Conservation (phyloP, 2,113 vertebrate genomes). For the Trematocara variabile region DNA sequence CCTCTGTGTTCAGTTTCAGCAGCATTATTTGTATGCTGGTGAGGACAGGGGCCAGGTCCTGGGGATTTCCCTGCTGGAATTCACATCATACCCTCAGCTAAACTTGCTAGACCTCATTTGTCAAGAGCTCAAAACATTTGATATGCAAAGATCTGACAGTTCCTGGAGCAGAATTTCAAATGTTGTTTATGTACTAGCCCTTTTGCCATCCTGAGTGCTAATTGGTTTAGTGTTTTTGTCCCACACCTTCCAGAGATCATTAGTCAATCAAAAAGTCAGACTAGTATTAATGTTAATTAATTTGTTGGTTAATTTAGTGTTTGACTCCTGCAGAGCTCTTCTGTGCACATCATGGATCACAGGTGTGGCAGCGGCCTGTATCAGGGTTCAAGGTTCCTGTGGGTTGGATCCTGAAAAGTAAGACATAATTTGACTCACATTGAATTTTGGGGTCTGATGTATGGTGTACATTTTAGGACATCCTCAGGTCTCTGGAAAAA, state of each 20-base stretch:
- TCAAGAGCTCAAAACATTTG: conserved; percentile 10
- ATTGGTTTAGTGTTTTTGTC: conserved; percentile 12
- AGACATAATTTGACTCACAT: background rate
- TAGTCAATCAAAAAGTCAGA: conserved; percentile 10
- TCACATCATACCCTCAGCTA: conserved; percentile 3
- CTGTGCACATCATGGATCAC: background rate
- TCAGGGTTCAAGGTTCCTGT: background rate
- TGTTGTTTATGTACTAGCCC: background rate
- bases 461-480: background rate
- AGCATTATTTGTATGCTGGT: conserved; percentile 2
- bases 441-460: background rate
- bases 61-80: background rate
- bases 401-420: background rate
- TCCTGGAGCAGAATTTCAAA: conserved; percentile 28
- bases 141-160: conserved; percentile 17
- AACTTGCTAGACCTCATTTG: conserved; percentile 33
- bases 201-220: background rate
- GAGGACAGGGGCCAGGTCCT: background rate
- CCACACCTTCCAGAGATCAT: background rate
- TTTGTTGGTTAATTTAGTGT: background rate
- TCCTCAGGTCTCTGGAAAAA: background rate
- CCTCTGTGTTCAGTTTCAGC: background rate
- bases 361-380: background rate
- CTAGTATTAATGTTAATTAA: background rate
- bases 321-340: background rate